Evolutionary conservation across 1,140 invertebrate species (phyloP).

Genomic region (Epicauta chinensis): DNA sequence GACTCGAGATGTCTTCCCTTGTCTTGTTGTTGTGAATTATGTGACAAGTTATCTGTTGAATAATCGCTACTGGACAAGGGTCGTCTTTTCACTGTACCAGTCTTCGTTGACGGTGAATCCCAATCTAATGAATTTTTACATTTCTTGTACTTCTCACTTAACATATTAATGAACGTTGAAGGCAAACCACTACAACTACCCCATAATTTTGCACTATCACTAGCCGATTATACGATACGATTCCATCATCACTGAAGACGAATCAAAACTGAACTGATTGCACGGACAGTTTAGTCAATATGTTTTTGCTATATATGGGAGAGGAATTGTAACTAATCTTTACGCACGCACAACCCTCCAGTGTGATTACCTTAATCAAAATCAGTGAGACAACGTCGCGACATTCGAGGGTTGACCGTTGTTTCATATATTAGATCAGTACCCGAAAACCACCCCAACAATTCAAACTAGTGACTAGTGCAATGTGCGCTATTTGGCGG

Average conservation of each 20-base stretch:
- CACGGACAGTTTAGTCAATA: no score
- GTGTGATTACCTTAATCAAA: constrained; percentile 41
- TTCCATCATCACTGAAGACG: neutral
- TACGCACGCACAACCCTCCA: constrained; percentile 21
- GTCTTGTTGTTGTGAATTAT: constrained; percentile 14
- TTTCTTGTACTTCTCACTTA: constrained; percentile 17
- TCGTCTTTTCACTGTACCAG: constrained; percentile 57
- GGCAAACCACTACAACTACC: no score
- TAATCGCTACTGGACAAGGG: constrained; percentile 48
- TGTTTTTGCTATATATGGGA: constrained; percentile 1
- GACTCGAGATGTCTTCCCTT: constrained; percentile 4
- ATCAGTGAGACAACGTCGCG: constrained; percentile 1
- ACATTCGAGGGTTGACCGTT: no score
- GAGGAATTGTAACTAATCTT: constrained; percentile 36
- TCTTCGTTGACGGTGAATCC: constrained; percentile 61
- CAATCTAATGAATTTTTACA: constrained; percentile 48
- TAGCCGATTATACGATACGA: constrained; percentile 17
- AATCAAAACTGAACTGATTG: neutral
- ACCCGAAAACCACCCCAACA: constrained; percentile 16
- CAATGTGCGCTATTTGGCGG: constrained; percentile 26
- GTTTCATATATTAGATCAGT: no score
- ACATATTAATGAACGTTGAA: no score
- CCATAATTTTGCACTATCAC: neutral
- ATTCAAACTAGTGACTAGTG: constrained; percentile 20
- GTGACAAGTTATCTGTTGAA: constrained; percentile 24